Percentiles rank a stretch among this genome's conserved stretches.
phyloP scores from a whole-genome alignment of 2,797 vertebrate species.

The Gallirallus australis region DNA sequence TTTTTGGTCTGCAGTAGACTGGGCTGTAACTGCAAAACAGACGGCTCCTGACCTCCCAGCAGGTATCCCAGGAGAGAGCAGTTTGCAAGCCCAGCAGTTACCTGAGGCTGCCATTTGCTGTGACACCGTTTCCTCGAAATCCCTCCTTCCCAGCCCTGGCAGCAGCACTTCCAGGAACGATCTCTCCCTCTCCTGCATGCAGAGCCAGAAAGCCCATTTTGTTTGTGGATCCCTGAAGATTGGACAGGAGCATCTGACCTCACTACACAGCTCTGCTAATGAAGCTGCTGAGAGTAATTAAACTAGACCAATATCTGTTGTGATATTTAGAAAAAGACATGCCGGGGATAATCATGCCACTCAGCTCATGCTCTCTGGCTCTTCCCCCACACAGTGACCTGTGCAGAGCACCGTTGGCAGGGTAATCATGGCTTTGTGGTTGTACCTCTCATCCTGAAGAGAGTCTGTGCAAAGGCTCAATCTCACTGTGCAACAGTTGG shows the following conservation, averaged over 20 bases:
- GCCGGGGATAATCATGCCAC: background rate
- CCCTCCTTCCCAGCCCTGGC: background rate
- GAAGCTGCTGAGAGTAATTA: background rate
- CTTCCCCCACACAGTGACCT: background rate
- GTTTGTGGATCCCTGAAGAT: slow-evolving; percentile 6
- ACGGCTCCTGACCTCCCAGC: background rate
- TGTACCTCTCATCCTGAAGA: background rate
- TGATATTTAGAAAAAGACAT: background rate
- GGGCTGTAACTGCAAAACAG: background rate
- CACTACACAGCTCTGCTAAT: background rate
- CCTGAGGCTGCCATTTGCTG: background rate
- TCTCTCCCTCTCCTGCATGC: background rate
- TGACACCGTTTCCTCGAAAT: background rate
- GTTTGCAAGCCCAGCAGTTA: background rate
- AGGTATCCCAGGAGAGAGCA: background rate
- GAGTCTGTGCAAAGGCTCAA: background rate
- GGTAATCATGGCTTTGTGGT: background rate
- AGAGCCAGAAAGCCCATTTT: background rate
- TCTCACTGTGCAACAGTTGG: background rate
- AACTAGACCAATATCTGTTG: background rate
- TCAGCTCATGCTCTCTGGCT: background rate
- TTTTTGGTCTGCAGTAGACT: background rate
- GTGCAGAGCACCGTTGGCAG: background rate
- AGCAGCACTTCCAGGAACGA: slow-evolving; percentile 16
- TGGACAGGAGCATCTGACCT: background rate